Evolutionary conservation across 2,797 vertebrate genomes (phyloP), one percentile per base, ranked within the genome.

Genomic region (Gastrophryne carolinensis): DNA sequence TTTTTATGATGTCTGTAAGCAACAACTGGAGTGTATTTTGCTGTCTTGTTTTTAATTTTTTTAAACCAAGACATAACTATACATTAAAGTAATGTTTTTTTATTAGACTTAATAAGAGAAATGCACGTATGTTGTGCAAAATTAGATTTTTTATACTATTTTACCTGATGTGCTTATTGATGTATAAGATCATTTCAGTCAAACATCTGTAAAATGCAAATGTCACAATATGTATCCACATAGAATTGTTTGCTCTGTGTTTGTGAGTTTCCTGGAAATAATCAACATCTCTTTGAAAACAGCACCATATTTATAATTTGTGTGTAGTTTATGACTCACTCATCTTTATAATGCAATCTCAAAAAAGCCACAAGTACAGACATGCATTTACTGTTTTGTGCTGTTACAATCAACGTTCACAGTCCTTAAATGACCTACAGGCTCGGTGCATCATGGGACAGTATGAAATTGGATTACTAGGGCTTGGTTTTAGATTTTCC

Each of bases 261-360:
- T 27, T 54, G 21, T 35, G 7, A 12, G 24, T 26, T 54, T 67
- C 64, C 30, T 67, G 8, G 63, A 67, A 67, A 53, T 53, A 3
- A 26, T 37, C 12, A 64, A 30, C 9, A 44, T 19, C 34, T 29
- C 23, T 32, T 56, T 11, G 47, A 17, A 21, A 66, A 17, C 56
- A 32, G 56, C 23, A 56, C 39, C 4, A 37, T n/a, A n/a, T 53
- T 53, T 67, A 24, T 24, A 15, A 35, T 3, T 17, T 17, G 24
- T 9, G 11, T 37, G 6, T 1, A 4, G 1, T 52, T 2, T 47
- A 27, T 67, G 49, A 67, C 32, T 67, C 30, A 68, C 41, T 17
- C 7, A 24, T 29, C 12, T 21, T 21, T 9, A 47, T 47, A 47
- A 47, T 21, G 44, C 44, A 47, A 47, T 2, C 44, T 27, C 34